A percentile compares a stretch with the other conserved stretches of the same genome.
phyloP scores from a whole-genome alignment of 2,888 invertebrate genomes.

The Scaptomyza parva region DNA sequence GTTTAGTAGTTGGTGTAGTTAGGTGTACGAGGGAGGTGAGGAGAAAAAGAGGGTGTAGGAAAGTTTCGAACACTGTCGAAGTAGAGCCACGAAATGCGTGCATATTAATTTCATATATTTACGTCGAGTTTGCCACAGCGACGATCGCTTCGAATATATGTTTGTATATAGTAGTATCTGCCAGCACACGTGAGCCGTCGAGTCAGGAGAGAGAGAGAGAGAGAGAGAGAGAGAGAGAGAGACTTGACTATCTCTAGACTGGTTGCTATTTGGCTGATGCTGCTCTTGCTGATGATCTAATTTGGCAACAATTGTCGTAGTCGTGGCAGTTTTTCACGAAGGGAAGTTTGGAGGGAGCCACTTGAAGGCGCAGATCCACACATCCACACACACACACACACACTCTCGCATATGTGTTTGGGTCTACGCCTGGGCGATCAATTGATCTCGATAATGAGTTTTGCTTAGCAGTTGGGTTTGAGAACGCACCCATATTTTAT shows the following conservation, averaged over 20 bases:
- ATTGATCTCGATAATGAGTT: constrained; percentile 83
- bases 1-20: constrained; percentile 4
- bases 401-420: constrained; percentile 53
- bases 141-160: constrained; percentile 41
- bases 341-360: constrained; percentile 1
- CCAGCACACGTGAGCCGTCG: constrained; percentile 56
- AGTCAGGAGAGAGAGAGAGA: too few relatives aligned
- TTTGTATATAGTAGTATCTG: background rate
- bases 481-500: constrained; percentile 80
- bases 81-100: constrained; percentile 80
- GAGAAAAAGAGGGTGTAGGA: constrained; percentile 2
- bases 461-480: constrained; percentile 55
- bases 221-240: background rate
- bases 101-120: constrained; percentile 81
- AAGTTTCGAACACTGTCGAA: constrained; percentile 20
- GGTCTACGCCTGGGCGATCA: constrained; percentile 75
- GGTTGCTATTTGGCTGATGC: constrained; percentile 36
- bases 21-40: constrained; percentile 3
- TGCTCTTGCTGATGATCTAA: constrained; percentile 81
- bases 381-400: background rate
- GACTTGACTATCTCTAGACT: constrained; percentile 60
- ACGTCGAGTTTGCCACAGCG: constrained; percentile 45
- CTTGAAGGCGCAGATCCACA: constrained; percentile 17
- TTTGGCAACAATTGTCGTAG: constrained; percentile 84
- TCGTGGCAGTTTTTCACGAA: constrained; percentile 38